phyloP scores from a whole-genome alignment of 2,113 vertebrate genomes.

The Dasyurus viverrinus region DNA sequence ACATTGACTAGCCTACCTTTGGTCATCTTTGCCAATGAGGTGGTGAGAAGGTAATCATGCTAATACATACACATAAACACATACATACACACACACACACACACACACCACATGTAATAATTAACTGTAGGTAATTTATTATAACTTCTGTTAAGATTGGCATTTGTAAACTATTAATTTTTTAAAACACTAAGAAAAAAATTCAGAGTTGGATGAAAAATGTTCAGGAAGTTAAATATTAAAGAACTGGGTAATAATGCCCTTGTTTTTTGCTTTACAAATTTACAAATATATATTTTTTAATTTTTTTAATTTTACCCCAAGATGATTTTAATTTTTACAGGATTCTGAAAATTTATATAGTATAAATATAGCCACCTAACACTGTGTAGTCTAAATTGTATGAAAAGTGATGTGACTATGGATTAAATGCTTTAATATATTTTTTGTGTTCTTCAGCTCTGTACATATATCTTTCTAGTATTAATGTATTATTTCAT shows the following conservation, averaged over 20 bases:
- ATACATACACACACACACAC: not conserved
- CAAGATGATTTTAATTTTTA: not conserved
- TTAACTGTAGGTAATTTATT: too few species aligned
- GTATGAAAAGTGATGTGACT: too few species aligned
- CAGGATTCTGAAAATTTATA: not conserved
- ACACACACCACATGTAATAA: not conserved
- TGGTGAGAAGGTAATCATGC: fast-evolving
- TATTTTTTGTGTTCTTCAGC: not conserved
- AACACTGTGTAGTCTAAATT: not conserved
- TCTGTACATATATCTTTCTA: not conserved
- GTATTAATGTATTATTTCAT: not conserved
- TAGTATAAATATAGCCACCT: not conserved
- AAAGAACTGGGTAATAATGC: not conserved
- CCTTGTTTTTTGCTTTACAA: not conserved
- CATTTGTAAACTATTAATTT: not conserved
- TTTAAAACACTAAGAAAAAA: not conserved
- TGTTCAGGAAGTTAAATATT: not conserved
- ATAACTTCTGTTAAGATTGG: not conserved
- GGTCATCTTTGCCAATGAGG: not conserved
- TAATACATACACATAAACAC: not conserved
- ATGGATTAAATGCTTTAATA: too few species aligned
- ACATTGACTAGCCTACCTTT: not conserved
- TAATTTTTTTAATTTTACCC: too few species aligned
- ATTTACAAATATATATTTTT: not conserved
- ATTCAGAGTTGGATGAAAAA: not conserved